Evolutionary conservation across 2,888 invertebrate genomes (phyloP), one percentile per base, ranked within the genome.

Genomic region (Parnassius smintheus): DNA sequence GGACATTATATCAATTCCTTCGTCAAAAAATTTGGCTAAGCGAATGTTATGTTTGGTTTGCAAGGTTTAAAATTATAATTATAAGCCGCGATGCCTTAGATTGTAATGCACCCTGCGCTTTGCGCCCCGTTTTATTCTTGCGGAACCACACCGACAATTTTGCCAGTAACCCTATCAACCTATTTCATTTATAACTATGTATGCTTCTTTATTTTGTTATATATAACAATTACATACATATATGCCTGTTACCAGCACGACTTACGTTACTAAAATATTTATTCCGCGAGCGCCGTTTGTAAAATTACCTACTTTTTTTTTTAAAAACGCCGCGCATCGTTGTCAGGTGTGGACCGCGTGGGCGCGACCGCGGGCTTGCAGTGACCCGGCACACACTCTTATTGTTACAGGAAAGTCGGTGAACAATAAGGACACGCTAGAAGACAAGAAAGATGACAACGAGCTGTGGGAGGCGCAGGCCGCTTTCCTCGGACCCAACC

Each of bases 381-480:
- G 79, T 88, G 80, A 85, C 85, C 75, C 75, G 70, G 81, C 78
- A 77, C 75, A 74, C 80, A 75, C 77, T 75, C 75, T 85, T 80
- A 71, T 85, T 91, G 90, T 93, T 93, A 72, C 92, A 94, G 94
- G 94, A 86, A 94, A 94, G 88, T 93, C 94, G 80, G 91, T 89
- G 83, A 91, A 88, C 84, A 85, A 69, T 76, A 94, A 94, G 87
- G 95, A 95, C 84, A 91, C 92, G 73, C 83, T 91, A 74, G 94
- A 94, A 72, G 95, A 95, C 85, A 94, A 93, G 82, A 96, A 96
- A 88, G 96, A 96, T 87, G 96, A 96, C 88, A 95, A 94, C 77
- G 96, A 96, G 91, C 93, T 97, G 72, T 97, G 97, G 96, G 97
- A 98, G 93, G 97, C 97, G 82, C 97, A 97, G 89, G 96, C 98